These are phyloP conservation scores for Takifugu flavidus DNA, from an alignment of 2,113 vertebrate species.

Conservation along the genomic window DNA sequence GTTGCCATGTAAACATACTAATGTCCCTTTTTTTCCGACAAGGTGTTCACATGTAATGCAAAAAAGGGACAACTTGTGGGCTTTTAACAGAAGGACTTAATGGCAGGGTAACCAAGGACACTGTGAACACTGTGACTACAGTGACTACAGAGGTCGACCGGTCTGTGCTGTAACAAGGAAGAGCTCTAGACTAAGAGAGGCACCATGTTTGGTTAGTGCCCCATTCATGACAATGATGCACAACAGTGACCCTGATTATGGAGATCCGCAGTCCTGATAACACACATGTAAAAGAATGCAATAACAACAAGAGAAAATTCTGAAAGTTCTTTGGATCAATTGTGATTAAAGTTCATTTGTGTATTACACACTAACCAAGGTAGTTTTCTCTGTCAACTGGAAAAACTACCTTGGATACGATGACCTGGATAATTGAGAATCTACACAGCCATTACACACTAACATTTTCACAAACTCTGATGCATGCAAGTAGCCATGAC, in stretches of 20 bases:
- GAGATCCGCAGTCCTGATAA: conserved; percentile 40
- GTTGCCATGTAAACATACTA: too few species aligned
- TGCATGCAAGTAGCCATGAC: not conserved
- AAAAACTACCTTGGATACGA: too few species aligned
- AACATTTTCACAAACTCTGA: not conserved
- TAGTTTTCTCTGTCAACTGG: too few species aligned
- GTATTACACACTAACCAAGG: not conserved
- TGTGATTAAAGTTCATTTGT: not conserved
- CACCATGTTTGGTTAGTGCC: conserved; percentile 47
- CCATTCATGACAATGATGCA: conserved; percentile 47
- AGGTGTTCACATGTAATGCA: too few species aligned
- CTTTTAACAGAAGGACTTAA: conserved; percentile 7
- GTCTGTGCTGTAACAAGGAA: conserved; percentile 27
- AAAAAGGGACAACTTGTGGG: too few species aligned
- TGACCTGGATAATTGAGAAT: too few species aligned
- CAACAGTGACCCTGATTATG: conserved; percentile 39
- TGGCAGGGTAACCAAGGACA: conserved; percentile 14
- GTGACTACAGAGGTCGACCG: conserved; percentile 10
- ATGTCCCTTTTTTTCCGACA: too few species aligned
- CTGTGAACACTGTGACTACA: not conserved
- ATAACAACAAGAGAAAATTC: not conserved
- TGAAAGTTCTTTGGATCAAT: too few species aligned
- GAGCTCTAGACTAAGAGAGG: conserved; percentile 43
- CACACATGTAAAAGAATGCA: not conserved
- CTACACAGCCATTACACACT: not conserved